A percentile compares a stretch with the other conserved stretches of the same genome.
These are phyloP conservation scores for Drosophila sucinea DNA, from an alignment of 1,140 invertebrate species.

Conservation along the genomic window DNA sequence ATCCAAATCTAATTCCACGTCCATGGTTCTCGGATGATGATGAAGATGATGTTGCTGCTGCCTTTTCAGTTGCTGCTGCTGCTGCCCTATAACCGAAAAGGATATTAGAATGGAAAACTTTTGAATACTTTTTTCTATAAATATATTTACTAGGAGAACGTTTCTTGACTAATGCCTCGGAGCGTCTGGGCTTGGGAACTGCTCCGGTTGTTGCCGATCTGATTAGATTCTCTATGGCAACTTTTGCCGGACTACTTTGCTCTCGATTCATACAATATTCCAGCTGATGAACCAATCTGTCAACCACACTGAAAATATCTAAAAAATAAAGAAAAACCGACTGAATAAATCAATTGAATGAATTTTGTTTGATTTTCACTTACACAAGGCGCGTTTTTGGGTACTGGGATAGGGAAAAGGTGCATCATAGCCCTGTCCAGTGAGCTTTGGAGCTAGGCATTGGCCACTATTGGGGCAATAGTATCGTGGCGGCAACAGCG, in stretches of 20 bases:
- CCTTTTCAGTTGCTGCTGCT: not conserved
- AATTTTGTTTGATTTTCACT: not conserved
- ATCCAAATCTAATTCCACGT: conserved; percentile 47
- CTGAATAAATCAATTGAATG: too few relatives aligned
- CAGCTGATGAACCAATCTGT: conserved; percentile 36
- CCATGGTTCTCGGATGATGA: not conserved
- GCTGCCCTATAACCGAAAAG: conserved; percentile 21
- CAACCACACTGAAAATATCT: conserved; percentile 50
- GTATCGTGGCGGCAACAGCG: not conserved
- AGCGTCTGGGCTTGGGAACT: conserved; percentile 30
- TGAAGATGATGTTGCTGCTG: not conserved
- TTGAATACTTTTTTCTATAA: not conserved
- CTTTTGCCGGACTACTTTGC: not conserved
- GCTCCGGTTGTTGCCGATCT: conserved; percentile 19
- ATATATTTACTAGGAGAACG: conserved; percentile 2
- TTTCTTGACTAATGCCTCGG: conserved; percentile 4
- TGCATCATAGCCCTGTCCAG: conserved; percentile 46
- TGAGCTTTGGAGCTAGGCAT: conserved; percentile 32
- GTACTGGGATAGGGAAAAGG: conserved; percentile 48
- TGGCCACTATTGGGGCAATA: conserved; percentile 1
- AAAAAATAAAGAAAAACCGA: not conserved
- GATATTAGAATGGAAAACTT: not conserved
- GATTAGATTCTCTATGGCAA: not conserved
- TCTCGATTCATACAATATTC: not conserved
- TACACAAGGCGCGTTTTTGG: conserved; percentile 36